phyloP scores from a whole-genome alignment of 1,140 invertebrate species.

The Aphis craccivora region DNA sequence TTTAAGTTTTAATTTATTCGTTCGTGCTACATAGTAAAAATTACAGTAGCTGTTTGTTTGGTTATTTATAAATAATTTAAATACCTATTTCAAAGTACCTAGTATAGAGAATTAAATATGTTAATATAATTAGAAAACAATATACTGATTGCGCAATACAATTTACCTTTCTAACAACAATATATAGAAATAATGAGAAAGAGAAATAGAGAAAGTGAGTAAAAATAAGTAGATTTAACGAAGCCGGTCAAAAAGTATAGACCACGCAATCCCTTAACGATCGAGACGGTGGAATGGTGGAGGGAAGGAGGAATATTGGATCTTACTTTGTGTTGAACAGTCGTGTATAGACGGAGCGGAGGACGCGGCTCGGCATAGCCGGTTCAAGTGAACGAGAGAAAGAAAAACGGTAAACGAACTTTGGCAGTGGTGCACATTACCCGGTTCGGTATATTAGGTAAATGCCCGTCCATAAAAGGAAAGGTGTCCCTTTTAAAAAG shows the following conservation, averaged over 20 bases:
- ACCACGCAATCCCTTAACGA: neutral
- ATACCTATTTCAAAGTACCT: too few species aligned
- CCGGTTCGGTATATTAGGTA: constrained; percentile 42
- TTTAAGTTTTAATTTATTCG: too few species aligned
- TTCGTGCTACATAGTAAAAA: too few species aligned
- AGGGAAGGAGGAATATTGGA: neutral
- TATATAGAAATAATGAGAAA: neutral
- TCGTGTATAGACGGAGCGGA: neutral
- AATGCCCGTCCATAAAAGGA: constrained; percentile 43
- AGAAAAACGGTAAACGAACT: constrained; percentile 37
- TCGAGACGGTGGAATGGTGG: neutral
- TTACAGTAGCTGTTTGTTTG: too few species aligned
- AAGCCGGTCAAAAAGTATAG: neutral
- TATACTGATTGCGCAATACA: neutral
- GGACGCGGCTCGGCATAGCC: neutral
- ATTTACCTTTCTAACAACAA: neutral
- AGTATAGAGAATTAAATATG: too few species aligned
- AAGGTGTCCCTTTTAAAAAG: constrained; percentile 44
- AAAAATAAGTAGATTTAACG: neutral
- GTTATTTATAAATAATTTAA: too few species aligned
- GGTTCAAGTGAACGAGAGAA: neutral
- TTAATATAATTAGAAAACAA: too few species aligned
- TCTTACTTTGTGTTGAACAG: neutral
- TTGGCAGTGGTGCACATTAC: neutral
- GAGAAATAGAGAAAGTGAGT: neutral